Percentiles rank a stretch among this genome's conserved stretches.
Evolutionary conservation across 2,888 invertebrate genomes (phyloP).

Genomic region (Amitus sp.): DNA sequence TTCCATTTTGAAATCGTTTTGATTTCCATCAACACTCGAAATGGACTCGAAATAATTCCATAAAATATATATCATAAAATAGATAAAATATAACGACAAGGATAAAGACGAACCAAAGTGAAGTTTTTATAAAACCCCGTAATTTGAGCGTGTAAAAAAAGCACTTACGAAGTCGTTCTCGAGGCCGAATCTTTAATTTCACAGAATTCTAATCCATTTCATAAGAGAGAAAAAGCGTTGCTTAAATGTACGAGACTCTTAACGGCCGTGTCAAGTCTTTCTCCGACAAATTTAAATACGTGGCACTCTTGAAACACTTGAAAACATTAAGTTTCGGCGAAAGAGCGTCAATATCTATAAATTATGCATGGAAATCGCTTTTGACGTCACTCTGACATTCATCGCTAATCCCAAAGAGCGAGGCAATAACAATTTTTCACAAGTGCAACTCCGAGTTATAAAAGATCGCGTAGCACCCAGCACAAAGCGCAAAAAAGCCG

Average conservation of each 20-base stretch:
- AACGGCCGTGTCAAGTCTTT: constrained; percentile 25
- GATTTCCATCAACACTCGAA: too few relatives aligned
- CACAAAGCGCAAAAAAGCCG: too few relatives aligned
- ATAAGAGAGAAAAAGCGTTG: constrained; percentile 32
- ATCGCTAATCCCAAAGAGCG: neutral
- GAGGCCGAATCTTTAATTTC: constrained; percentile 2
- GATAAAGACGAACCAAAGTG: too few relatives aligned
- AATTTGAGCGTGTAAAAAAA: constrained; percentile 22
- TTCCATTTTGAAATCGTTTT: too few relatives aligned
- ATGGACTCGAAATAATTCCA: too few relatives aligned
- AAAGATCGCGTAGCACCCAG: too few relatives aligned
- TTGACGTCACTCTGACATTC: too few relatives aligned
- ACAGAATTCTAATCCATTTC: constrained; percentile 17
- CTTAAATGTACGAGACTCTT: constrained; percentile 25
- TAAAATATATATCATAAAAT: too few relatives aligned
- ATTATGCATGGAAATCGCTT: too few relatives aligned
- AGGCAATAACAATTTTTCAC: neutral
- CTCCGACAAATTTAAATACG: constrained; percentile 12
- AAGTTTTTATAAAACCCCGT: constrained; percentile 28
- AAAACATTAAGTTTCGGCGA: neutral
- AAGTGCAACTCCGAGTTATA: neutral
- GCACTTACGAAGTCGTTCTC: constrained; percentile 3
- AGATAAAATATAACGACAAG: too few relatives aligned
- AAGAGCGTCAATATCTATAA: too few relatives aligned
- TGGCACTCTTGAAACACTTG: constrained; percentile 19